Evolutionary conservation across 2,797 vertebrate species (phyloP).

Genomic region (Mus caroli): DNA sequence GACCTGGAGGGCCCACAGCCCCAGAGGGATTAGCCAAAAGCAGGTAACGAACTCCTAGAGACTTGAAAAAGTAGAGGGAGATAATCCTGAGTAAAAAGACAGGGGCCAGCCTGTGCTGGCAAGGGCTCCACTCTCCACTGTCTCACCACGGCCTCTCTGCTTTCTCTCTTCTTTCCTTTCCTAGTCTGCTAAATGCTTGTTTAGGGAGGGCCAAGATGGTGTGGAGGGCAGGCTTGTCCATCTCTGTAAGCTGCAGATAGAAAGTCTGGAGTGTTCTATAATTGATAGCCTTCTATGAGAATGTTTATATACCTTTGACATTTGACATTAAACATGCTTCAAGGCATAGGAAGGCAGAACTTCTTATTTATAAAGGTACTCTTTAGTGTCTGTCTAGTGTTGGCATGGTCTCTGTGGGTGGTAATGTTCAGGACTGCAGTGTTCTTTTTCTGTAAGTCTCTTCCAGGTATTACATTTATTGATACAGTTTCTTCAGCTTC

Average conservation of each 20-base stretch:
- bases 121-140: background rate
- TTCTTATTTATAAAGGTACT: background rate
- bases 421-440: background rate
- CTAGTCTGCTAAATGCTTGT: background rate
- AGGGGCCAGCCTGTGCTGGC: too few relatives aligned
- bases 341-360: background rate
- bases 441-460: background rate
- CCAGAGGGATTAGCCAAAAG: conserved; percentile 44
- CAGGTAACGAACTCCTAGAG: conserved; percentile 60
- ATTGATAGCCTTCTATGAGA: background rate
- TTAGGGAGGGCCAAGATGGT: background rate
- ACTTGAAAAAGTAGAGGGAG: background rate
- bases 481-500: background rate
- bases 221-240: background rate
- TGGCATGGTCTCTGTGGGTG: background rate
- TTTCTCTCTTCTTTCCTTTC: conserved; percentile 7
- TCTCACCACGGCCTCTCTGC: background rate
- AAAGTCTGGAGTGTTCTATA: conserved; percentile 18
- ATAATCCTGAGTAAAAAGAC: background rate
- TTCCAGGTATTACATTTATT: background rate
- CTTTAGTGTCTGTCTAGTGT: background rate
- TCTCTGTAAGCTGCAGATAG: background rate
- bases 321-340: background rate
- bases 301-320: background rate
- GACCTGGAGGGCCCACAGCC: background rate